Percentiles rank a stretch among this genome's conserved stretches.
phyloP scores from a whole-genome alignment of 2,797 vertebrate genomes.

The Tachyglossus aculeatus region DNA sequence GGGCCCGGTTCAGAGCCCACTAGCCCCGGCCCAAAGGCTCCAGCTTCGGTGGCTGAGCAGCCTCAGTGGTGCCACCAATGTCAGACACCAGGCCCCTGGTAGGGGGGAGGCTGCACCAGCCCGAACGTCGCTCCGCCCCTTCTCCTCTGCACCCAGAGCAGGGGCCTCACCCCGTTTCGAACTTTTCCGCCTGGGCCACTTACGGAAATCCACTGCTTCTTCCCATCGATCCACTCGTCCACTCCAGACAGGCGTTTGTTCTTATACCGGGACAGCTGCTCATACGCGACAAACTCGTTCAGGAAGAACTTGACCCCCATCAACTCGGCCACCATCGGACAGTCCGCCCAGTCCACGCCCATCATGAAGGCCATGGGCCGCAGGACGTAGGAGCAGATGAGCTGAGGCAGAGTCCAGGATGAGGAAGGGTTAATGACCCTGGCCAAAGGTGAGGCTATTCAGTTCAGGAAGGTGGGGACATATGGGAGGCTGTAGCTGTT shows the following conservation, averaged over 20 bases:
- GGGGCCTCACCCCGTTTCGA: background rate
- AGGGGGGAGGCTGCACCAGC: background rate
- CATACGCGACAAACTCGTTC: slow-evolving; percentile 94
- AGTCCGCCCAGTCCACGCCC: slow-evolving; percentile 87
- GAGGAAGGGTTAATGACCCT: background rate
- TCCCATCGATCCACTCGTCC: slow-evolving; percentile 62
- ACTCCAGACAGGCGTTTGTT: slow-evolving; percentile 73
- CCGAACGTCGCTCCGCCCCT: too few species aligned
- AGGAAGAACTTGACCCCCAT: slow-evolving; percentile 93
- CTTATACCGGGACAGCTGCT: slow-evolving; percentile 78
- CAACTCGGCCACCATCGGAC: slow-evolving; percentile 84
- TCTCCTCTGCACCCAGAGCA: background rate
- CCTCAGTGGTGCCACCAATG: background rate
- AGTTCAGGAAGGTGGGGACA: too few species aligned
- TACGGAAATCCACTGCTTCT: slow-evolving; percentile 80
- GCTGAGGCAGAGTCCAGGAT: slow-evolving; percentile 60
- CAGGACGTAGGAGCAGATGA: slow-evolving; percentile 94
- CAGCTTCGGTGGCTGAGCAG: background rate
- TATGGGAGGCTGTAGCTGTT: too few species aligned
- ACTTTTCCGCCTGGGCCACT: slow-evolving; percentile 11
- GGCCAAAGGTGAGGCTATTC: background rate
- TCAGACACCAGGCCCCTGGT: background rate
- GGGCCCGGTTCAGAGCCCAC: too few species aligned
- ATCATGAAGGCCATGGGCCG: slow-evolving; percentile 94
- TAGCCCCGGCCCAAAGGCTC: background rate